Base-by-base conservation (phyloP, 1,140 invertebrate genomes). In the Drosophila bocqueti region DNA sequence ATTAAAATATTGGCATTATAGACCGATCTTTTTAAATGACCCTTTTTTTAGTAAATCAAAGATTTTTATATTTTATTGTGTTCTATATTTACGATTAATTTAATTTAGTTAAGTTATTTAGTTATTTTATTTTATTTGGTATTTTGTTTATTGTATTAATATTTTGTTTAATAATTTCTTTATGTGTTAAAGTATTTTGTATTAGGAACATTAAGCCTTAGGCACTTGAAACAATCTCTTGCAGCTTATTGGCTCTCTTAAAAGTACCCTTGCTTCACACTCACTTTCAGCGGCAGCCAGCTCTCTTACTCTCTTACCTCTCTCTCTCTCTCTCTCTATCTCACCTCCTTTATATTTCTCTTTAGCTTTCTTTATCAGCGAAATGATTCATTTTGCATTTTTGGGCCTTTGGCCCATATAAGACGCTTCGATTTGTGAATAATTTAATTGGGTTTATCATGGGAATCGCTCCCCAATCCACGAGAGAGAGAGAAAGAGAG, bases 341-440 rank as follows among this genome's bases (percentile, higher is more conserved):
- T 9, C 26, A 11, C 24, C 10, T 4, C 3, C 21, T 5, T 24
- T 10, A 4, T n/a, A 4, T 24, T 7, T 15, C 45, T 18, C 16
- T 9, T 3, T 11, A 3, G 4, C 21, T 57, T 40, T 26, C 21
- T 26, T 40, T 40, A 24, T 57, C 36, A 57, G 21, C 9, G 0
- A 26, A 57, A 40, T 57, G 54, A 57, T 57, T 57, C 54, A 57
- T 26, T 38, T 24, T 24, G 4, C 15, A 2, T 16, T n/a, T 55
- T 55, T 16, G 34, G 52, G 5, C 15, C 26, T 26, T 57, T 40
- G 54, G 21, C 52, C 18, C 31, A 36, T 54, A 54, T 34, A 54
- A 54, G 18, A 21, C 13, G 18, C 34, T 40, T 57, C 5, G 36
- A 57, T 40, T 57, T 57, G 16, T 40, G 36, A 15, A 40, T 38